Percentiles rank a stretch among this genome's conserved stretches.
phyloP scores from a whole-genome alignment of 2,113 vertebrate species.

The Chloropsis cyanopogon region DNA sequence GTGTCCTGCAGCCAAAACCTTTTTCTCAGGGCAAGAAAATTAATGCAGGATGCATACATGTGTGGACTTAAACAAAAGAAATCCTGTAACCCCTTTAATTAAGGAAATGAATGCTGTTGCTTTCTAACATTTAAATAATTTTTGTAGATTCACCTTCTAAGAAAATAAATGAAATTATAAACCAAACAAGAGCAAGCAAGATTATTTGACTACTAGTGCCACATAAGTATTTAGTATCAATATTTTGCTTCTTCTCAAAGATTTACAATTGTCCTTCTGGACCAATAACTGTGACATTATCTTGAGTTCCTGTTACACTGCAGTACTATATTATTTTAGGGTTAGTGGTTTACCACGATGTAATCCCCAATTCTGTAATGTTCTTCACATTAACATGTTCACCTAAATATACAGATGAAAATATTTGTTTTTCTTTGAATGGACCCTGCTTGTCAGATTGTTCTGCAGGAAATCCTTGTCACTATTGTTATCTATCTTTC shows the following conservation, averaged over 20 bases:
- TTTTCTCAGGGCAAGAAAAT: neutral
- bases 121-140: neutral
- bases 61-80: neutral
- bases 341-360: neutral
- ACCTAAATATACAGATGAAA: neutral
- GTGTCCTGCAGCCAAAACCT: neutral
- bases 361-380: neutral
- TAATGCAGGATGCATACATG: neutral
- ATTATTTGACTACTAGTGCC: neutral
- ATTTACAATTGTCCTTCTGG: neutral
- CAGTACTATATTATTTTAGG: neutral
- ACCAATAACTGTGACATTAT: neutral
- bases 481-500: constrained; percentile 1
- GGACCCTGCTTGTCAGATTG: neutral
- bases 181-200: neutral
- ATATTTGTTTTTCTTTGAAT: neutral
- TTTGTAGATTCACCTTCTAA: neutral
- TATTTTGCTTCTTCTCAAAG: neutral
- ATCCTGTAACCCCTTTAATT: neutral
- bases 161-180: neutral
- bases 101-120: neutral
- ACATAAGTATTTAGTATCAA: neutral
- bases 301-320: neutral
- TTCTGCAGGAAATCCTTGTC: constrained; percentile 39
- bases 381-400: neutral